phyloP scores from a whole-genome alignment of 2,113 vertebrate genomes.

The Bothrops jararaca region DNA sequence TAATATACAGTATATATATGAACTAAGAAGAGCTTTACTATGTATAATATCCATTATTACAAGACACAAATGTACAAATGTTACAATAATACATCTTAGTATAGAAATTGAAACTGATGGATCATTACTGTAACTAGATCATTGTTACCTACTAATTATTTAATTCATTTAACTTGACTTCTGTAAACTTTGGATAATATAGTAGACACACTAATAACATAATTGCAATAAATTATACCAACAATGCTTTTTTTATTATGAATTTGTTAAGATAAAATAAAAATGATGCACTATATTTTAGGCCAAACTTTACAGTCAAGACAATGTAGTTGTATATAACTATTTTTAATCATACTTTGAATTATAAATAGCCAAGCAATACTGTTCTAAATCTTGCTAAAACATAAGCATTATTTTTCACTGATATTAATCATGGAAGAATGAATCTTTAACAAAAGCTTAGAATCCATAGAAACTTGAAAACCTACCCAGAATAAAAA shows the following conservation, averaged over 20 bases:
- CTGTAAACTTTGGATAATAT: constrained; percentile 15
- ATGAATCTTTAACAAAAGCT: constrained; percentile 5
- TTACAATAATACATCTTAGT: not conserved
- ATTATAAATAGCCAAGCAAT: constrained; percentile 54
- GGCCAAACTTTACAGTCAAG: constrained; percentile 41
- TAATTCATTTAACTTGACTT: not conserved
- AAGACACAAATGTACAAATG: constrained; percentile 6
- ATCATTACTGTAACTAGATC: constrained; percentile 3
- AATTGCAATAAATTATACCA: constrained; percentile 2
- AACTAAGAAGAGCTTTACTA: constrained; percentile 13
- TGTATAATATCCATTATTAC: constrained; percentile 3
- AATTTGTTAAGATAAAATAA: constrained; percentile 44
- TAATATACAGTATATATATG: not conserved
- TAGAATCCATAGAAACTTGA: not conserved
- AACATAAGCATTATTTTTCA: constrained; percentile 10
- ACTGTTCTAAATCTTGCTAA: constrained; percentile 36
- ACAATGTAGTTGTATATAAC: constrained; percentile 36
- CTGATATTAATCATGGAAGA: not conserved
- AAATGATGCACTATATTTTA: constrained; percentile 37
- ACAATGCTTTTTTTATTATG: constrained; percentile 41
- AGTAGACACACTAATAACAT: not conserved
- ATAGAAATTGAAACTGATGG: not conserved
- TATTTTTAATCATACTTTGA: constrained; percentile 52
- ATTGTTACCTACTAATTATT: not conserved
- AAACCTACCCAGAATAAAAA: constrained; percentile 14